phyloP scores from a whole-genome alignment of 2,797 vertebrate genomes.

The Merluccius polli region DNA sequence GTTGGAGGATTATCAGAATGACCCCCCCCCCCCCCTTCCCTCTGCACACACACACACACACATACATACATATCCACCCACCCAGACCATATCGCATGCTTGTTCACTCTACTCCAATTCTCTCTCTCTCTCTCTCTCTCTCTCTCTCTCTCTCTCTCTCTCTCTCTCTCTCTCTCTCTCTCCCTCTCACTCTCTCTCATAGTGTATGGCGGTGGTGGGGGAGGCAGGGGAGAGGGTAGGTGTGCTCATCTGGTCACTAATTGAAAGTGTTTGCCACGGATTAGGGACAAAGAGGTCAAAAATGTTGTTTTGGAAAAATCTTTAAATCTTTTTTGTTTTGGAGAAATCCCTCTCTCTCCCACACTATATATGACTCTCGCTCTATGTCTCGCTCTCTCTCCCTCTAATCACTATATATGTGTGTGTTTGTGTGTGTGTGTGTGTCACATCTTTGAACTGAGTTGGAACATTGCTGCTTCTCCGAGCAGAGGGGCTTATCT shows the following conservation, averaged over 20 bases:
- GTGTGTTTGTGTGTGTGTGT: neutral
- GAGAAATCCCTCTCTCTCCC: neutral
- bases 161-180: no score
- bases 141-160: conserved; percentile 60
- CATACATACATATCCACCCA: conserved; percentile 23
- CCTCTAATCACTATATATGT: no score
- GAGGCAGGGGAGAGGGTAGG: conserved; percentile 23
- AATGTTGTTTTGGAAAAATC: conserved; percentile 32
- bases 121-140: conserved; percentile 62
- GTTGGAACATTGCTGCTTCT: neutral
- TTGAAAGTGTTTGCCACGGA: conserved; percentile 69
- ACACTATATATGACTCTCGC: no score
- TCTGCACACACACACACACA: neutral
- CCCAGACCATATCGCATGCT: conserved; percentile 47
- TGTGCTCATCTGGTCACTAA: conserved; percentile 65
- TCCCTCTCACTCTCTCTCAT: conserved; percentile 63
- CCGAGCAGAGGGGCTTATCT: conserved; percentile 52
- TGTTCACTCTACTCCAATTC: conserved; percentile 62
- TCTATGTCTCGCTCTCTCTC: no score
- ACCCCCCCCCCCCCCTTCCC: conserved; percentile 17
- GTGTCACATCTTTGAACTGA: neutral
- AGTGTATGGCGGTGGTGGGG: conserved; percentile 22
- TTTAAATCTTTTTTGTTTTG: conserved; percentile 25
- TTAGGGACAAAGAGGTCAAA: conserved; percentile 69
- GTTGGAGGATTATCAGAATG: conserved; percentile 69